Evolutionary conservation across 2,888 invertebrate species (phyloP).

Genomic region (Lasioglossum figueresi): DNA sequence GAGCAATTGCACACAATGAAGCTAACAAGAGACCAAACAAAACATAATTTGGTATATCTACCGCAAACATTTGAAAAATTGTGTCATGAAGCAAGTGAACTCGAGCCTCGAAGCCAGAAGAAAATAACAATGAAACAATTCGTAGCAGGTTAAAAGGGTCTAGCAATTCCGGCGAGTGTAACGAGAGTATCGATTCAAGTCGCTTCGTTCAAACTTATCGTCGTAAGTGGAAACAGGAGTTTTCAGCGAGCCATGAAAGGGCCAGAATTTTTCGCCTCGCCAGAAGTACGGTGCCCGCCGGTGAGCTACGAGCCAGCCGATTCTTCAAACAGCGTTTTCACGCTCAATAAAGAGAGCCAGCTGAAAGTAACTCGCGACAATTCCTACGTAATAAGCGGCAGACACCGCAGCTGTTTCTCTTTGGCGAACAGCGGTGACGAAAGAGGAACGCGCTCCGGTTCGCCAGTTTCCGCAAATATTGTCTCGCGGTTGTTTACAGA

Average conservation of each 20-base stretch:
- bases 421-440: not conserved
- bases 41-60: not conserved
- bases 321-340: conserved; percentile 10
- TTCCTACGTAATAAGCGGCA: conserved; percentile 14
- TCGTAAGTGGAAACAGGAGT: not conserved
- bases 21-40: not conserved
- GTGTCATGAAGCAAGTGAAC: not conserved
- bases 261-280: not conserved
- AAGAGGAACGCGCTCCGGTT: not conserved
- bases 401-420: not conserved
- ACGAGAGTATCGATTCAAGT: not conserved
- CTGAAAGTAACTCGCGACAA: conserved; percentile 10
- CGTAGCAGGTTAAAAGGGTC: not conserved
- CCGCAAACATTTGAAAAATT: not conserved
- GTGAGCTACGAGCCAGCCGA: not conserved
- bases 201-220: not conserved
- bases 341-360: conserved; percentile 6
- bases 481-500: not conserved
- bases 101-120: not conserved
- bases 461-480: conserved; percentile 18
- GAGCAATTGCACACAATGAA: not conserved
- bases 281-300: not conserved
- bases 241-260: not conserved
- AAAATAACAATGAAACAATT: not conserved
- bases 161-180: not conserved